These are phyloP conservation scores for Drusus annulatus DNA, from an alignment of 1,140 invertebrate species.

Conservation along the genomic window DNA sequence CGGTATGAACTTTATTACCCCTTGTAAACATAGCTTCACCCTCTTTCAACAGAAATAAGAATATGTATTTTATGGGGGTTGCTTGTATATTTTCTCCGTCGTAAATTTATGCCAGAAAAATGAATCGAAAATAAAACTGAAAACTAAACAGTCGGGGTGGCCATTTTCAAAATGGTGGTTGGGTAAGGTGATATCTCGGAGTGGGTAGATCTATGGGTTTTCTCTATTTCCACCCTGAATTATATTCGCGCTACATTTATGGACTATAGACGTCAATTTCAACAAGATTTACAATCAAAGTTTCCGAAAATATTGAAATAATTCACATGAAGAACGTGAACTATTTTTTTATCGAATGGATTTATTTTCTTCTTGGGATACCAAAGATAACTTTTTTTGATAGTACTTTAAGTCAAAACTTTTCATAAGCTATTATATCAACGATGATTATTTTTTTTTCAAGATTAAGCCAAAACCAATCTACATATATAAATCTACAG, in stretches of 20 bases:
- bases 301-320: background rate
- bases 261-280: background rate
- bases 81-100: conserved; percentile 27
- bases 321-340: background rate
- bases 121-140: conserved; percentile 46
- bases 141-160: conserved; percentile 41
- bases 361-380: no score
- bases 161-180: conserved; percentile 42
- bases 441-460: no score
- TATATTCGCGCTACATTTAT: background rate
- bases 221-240: background rate
- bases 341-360: background rate
- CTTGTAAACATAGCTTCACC: conserved; percentile 8
- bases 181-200: background rate
- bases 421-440: no score
- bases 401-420: no score
- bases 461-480: no score
- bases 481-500: no score
- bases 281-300: background rate
- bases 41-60: conserved; percentile 25
- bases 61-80: conserved; percentile 23
- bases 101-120: conserved; percentile 52
- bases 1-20: conserved; percentile 29
- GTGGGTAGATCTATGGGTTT: no score
- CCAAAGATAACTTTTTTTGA: no score